Conservation (phyloP, 2,888 invertebrate species). For the Galerucella nymphaeae region DNA sequence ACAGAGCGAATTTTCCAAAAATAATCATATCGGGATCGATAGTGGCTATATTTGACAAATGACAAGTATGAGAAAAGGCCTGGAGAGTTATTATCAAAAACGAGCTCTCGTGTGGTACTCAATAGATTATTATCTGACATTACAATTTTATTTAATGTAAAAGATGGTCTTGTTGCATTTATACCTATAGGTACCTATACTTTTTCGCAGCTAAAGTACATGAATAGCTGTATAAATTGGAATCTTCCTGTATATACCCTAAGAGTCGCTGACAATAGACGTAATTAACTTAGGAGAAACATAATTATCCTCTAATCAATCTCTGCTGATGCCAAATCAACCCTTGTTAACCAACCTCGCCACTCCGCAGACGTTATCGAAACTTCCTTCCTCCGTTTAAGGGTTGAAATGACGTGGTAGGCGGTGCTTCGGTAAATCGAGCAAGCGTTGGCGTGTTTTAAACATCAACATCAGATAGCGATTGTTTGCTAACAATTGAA, state of each 20-base stretch:
- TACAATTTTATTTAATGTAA: too few species aligned
- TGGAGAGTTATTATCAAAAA: too few species aligned
- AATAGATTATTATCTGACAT: too few species aligned
- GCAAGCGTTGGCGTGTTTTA: slow-evolving; percentile 42
- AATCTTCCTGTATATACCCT: slow-evolving; percentile 11
- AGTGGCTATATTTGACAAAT: too few species aligned
- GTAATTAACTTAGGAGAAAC: slow-evolving; percentile 55
- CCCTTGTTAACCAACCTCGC: slow-evolving; percentile 37
- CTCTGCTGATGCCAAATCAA: slow-evolving; percentile 48
- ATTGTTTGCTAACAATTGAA: slow-evolving; percentile 50
- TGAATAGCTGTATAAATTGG: not conserved
- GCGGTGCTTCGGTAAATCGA: slow-evolving; percentile 50
- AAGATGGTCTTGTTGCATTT: too few species aligned
- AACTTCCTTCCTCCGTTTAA: slow-evolving; percentile 58
- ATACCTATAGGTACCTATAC: too few species aligned
- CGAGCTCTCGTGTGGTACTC: too few species aligned
- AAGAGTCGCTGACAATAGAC: slow-evolving; percentile 48
- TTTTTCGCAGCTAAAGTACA: too few species aligned
- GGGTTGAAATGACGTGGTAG: slow-evolving; percentile 57
- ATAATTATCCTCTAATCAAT: slow-evolving; percentile 55
- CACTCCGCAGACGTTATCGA: slow-evolving; percentile 48
- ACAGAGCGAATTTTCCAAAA: slow-evolving; percentile 2
- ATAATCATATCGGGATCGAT: too few species aligned
- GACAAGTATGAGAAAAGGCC: too few species aligned
- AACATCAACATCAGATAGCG: slow-evolving; percentile 47